Evolutionary conservation across 2,888 invertebrate genomes (phyloP).

Genomic region (Caenorhabditis zanzibari): DNA sequence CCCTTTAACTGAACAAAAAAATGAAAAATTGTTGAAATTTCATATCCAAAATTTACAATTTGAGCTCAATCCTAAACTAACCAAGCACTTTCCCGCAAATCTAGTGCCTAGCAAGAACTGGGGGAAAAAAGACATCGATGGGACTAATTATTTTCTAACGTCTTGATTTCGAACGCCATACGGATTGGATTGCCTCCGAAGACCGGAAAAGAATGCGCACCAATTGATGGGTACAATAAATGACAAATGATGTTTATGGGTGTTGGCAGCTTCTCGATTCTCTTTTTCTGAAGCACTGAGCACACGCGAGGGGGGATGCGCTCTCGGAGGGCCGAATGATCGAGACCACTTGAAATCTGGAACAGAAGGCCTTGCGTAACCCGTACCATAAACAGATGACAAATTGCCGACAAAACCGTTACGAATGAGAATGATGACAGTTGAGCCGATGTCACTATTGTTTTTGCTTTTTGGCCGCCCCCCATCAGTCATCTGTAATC

Average conservation of each 20-base stretch:
- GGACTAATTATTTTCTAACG: conserved; percentile 49
- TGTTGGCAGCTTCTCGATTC: conserved; percentile 40
- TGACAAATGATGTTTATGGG: conserved; percentile 68
- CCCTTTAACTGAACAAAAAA: no score
- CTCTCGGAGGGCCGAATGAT: conserved; percentile 37
- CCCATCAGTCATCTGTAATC: conserved; percentile 55
- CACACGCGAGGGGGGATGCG: conserved; percentile 13
- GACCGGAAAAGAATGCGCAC: conserved; percentile 55
- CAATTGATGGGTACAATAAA: conserved; percentile 63
- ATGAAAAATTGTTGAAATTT: no score
- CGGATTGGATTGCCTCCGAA: conserved; percentile 29
- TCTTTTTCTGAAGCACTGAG: background rate
- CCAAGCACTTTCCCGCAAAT: conserved; percentile 8
- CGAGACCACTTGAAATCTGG: conserved; percentile 51
- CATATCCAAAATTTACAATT: no score
- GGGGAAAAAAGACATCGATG: conserved; percentile 16
- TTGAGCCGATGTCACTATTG: conserved; percentile 20
- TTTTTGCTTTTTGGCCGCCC: conserved; percentile 19
- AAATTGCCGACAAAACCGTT: conserved; percentile 48
- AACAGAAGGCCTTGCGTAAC: conserved; percentile 66
- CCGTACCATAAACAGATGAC: conserved; percentile 41
- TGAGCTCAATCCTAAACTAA: no score
- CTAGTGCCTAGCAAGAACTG: background rate
- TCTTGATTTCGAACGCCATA: conserved; percentile 54
- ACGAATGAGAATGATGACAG: conserved; percentile 33